A percentile compares a stretch with the other conserved stretches of the same genome.
phyloP scores from a whole-genome alignment of 2,113 vertebrate genomes.

The Nesoenas mayeri region DNA sequence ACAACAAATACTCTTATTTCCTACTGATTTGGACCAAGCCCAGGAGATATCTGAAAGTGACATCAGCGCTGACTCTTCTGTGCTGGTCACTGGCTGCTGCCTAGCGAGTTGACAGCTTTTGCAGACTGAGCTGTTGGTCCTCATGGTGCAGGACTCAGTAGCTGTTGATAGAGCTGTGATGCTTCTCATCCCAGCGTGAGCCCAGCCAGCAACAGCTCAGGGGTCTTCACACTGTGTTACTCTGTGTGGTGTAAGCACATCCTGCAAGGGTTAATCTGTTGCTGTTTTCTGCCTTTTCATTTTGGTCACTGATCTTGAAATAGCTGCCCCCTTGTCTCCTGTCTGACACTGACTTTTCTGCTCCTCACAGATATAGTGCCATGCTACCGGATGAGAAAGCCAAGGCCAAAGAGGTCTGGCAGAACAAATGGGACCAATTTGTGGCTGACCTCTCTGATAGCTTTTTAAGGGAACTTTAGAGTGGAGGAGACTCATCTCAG shows the following conservation, averaged over 20 bases:
- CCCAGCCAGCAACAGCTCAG: neutral
- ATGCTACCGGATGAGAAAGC: constrained; percentile 71
- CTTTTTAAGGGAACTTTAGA: constrained; percentile 8
- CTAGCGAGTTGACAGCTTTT: neutral
- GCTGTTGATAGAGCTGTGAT: neutral
- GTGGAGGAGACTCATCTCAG: neutral
- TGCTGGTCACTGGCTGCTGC: neutral
- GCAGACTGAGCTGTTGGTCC: neutral
- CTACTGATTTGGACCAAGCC: neutral
- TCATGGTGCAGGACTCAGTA: neutral
- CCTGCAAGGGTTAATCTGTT: constrained; percentile 19
- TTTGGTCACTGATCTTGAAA: neutral
- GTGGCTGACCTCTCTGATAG: constrained; percentile 67
- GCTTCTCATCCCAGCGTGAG: neutral
- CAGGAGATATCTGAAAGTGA: neutral
- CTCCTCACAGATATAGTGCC: constrained; percentile 82
- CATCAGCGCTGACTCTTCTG: neutral
- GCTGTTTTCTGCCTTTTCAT: constrained; percentile 13
- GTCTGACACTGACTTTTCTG: neutral
- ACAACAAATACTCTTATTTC: neutral
- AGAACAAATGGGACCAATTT: constrained; percentile 85
- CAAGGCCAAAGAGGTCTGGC: constrained; percentile 75
- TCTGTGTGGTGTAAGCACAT: neutral
- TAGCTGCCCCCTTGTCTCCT: neutral
- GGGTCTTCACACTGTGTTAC: neutral